Evolutionary conservation across 2,888 invertebrate genomes (phyloP).

Genomic region (Synergus japonicus): DNA sequence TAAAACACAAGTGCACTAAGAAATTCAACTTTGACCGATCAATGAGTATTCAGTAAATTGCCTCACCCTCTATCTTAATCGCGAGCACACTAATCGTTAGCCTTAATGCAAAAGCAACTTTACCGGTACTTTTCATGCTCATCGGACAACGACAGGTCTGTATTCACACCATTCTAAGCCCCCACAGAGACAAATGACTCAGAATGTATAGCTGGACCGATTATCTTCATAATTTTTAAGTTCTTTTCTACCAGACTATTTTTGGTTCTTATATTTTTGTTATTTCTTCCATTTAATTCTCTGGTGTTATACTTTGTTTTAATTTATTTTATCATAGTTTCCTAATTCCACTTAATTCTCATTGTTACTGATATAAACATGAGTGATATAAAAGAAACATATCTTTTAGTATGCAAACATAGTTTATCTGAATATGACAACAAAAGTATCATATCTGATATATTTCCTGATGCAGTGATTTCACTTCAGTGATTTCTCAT

Average conservation of each 20-base stretch:
- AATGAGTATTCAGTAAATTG: constrained; percentile 13
- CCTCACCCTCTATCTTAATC: constrained; percentile 26
- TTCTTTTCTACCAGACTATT: neutral
- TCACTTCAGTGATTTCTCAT: neutral
- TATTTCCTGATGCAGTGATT: neutral
- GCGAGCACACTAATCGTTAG: neutral
- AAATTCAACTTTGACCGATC: constrained; percentile 16
- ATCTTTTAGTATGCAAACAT: neutral
- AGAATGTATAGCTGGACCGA: neutral
- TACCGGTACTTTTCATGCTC: constrained; percentile 14
- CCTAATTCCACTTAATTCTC: neutral
- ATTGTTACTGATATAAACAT: neutral
- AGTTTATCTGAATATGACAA: neutral
- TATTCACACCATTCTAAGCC: neutral
- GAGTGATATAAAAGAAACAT: neutral
- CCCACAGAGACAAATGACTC: constrained; percentile 1
- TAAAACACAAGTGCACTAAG: neutral
- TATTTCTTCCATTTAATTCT: too few relatives aligned
- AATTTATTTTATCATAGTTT: too few relatives aligned
- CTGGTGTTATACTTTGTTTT: too few relatives aligned
- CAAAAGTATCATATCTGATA: neutral
- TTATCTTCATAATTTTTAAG: neutral
- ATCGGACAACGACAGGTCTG: constrained; percentile 25
- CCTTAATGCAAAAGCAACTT: neutral
- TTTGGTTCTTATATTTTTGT: too few relatives aligned